phyloP scores from a whole-genome alignment of 2,888 invertebrate species.

The Idaea dimidiata region DNA sequence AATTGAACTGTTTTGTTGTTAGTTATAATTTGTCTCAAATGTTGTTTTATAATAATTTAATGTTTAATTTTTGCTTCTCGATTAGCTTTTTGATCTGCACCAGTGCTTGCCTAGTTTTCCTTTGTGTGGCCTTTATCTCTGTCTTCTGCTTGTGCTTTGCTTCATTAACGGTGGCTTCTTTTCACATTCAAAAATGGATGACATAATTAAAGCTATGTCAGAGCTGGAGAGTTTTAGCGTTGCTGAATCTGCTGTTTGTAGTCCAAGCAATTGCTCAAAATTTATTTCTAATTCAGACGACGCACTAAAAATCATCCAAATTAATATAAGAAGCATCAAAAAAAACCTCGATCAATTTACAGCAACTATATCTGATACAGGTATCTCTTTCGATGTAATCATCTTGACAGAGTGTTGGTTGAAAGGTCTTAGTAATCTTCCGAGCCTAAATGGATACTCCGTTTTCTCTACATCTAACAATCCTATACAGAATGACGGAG shows the following conservation, averaged over 20 bases:
- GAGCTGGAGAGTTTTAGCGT: background rate
- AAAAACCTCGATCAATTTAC: slow-evolving; percentile 3
- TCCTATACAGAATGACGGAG: slow-evolving; percentile 4
- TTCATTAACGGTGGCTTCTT: too few species aligned
- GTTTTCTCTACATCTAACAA: background rate
- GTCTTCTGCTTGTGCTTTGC: too few species aligned
- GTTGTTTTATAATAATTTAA: too few species aligned
- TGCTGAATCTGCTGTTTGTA: background rate
- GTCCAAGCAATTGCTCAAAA: background rate
- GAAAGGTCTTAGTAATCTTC: background rate
- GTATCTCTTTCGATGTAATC: slow-evolving; percentile 1
- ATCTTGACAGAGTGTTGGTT: slow-evolving; percentile 2
- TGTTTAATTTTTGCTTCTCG: too few species aligned
- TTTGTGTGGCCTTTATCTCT: too few species aligned
- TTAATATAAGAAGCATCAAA: slow-evolving; percentile 6
- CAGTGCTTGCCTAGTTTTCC: too few species aligned
- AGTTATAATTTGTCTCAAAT: too few species aligned
- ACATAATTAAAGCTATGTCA: too few species aligned
- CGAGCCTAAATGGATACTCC: background rate
- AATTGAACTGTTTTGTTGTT: too few species aligned
- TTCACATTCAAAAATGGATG: too few species aligned
- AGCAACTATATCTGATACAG: background rate
- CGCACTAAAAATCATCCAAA: background rate
- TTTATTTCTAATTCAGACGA: background rate
- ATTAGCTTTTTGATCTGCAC: too few species aligned